Percentiles rank a stretch among this genome's conserved stretches.
Evolutionary conservation across 2,797 vertebrate genomes (phyloP).

Genomic region (Cyclopterus lumpus): DNA sequence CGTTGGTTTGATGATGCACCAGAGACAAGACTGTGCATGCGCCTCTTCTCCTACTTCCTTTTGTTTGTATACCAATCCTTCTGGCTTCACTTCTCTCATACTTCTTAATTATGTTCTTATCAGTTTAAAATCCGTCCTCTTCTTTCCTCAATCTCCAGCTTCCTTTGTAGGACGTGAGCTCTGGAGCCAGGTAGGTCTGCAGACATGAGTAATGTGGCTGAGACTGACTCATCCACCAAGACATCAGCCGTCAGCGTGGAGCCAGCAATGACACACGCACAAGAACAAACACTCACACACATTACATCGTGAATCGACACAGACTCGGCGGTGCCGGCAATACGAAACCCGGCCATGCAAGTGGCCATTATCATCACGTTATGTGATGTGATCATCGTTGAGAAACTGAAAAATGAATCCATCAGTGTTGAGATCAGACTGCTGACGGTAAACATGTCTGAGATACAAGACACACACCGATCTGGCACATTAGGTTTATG

Average conservation of each 20-base stretch:
- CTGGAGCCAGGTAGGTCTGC: conserved; percentile 76
- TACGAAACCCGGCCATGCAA: conserved; percentile 57
- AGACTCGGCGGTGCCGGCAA: conserved; percentile 69
- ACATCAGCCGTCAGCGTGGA: conserved; percentile 78
- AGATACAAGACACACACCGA: conserved; percentile 24
- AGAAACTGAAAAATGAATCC: conserved; percentile 60
- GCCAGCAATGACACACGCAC: conserved; percentile 75
- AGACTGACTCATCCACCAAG: conserved; percentile 74
- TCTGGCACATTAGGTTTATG: neutral
- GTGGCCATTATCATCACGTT: conserved; percentile 32
- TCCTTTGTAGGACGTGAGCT: conserved; percentile 13
- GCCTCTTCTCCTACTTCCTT: neutral
- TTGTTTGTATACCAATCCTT: neutral
- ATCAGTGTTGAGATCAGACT: conserved; percentile 64
- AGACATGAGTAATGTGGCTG: conserved; percentile 80
- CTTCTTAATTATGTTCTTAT: conserved; percentile 4
- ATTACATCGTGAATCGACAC: conserved; percentile 36
- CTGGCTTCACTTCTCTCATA: conserved; percentile 23
- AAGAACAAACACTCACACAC: conserved; percentile 45
- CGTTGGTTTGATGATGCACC: conserved; percentile 19
- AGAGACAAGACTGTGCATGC: conserved; percentile 9
- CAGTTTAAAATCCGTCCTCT: conserved; percentile 19
- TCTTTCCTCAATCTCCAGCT: conserved; percentile 26
- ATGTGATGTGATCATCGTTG: conserved; percentile 50
- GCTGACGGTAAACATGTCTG: conserved; percentile 50